Conservation (phyloP, 2,113 vertebrate genomes). For the Ellobius talpinus region DNA sequence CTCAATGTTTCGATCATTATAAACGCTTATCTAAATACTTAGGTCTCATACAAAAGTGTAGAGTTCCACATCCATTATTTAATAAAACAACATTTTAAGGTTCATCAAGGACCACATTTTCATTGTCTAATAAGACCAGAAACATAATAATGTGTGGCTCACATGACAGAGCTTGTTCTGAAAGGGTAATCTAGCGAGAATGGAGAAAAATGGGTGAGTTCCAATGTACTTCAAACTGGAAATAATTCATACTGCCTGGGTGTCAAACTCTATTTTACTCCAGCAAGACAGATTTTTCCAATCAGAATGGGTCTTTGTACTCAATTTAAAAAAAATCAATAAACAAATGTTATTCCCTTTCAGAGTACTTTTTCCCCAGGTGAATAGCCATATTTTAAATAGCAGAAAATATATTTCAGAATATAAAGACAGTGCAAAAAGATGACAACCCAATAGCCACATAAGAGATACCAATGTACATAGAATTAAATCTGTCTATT, state of each 20-base stretch:
- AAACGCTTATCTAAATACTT: slow-evolving; percentile 2
- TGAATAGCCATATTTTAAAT: slow-evolving; percentile 37
- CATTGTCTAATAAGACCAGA: slow-evolving; percentile 23
- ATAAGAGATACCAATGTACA: not conserved
- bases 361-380: slow-evolving; percentile 31
- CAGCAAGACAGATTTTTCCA: slow-evolving; percentile 47
- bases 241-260: slow-evolving; percentile 46
- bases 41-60: not conserved
- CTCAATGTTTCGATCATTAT: slow-evolving; percentile 35
- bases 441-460: not conserved
- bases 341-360: slow-evolving; percentile 33
- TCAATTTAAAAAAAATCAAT: not conserved
- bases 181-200: slow-evolving; percentile 65
- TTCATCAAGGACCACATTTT: slow-evolving; percentile 35
- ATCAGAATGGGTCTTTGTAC: slow-evolving; percentile 36
- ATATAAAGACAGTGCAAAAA: slow-evolving; percentile 12
- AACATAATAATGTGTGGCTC: not conserved
- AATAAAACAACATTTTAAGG: slow-evolving; percentile 42
- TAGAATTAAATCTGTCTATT: not conserved
- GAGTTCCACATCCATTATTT: not conserved
- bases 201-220: not conserved
- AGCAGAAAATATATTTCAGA: not conserved
- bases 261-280: slow-evolving; percentile 47
- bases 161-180: not conserved
- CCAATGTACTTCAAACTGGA: slow-evolving; percentile 7